Conservation (phyloP, 2,797 vertebrate species). For the Hemitrygon akajei region DNA sequence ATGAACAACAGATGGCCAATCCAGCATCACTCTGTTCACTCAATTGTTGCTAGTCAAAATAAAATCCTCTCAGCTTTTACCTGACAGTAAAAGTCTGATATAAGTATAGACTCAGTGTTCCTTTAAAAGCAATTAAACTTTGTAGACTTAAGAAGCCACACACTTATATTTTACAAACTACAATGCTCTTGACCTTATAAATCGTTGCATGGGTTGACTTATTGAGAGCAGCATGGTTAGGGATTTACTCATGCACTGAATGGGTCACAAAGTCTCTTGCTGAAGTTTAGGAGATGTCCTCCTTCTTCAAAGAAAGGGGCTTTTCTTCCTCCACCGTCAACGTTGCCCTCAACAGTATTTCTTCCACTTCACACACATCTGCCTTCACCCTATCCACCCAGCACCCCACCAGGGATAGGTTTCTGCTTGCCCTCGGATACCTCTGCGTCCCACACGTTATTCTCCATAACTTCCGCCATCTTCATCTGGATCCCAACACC, state of each 20-base stretch:
- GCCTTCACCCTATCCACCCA: no score
- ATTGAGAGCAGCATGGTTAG: background rate
- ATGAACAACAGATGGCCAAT: background rate
- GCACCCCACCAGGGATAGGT: no score
- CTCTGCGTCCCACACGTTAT: no score
- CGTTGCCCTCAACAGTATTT: no score
- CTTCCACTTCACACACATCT: no score
- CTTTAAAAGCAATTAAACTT: background rate
- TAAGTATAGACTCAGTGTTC: background rate
- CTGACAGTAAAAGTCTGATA: background rate
- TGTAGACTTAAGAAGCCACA: background rate
- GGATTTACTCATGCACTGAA: background rate
- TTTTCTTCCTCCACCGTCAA: no score
- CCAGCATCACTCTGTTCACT: no score
- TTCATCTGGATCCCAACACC: no score
- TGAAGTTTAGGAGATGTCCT: background rate
- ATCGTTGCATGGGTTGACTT: background rate
- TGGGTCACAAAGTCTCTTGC: background rate
- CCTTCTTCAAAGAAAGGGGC: no score
- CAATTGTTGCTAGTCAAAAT: background rate
- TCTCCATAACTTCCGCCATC: no score
- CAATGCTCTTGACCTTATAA: constrained; percentile 5
- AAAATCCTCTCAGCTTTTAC: background rate
- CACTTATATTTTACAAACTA: background rate
- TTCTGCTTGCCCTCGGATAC: no score